Percentiles rank a stretch among this genome's conserved stretches.
Evolutionary conservation across 2,113 vertebrate genomes (phyloP).

Genomic region (Amblyopsis rosae): DNA sequence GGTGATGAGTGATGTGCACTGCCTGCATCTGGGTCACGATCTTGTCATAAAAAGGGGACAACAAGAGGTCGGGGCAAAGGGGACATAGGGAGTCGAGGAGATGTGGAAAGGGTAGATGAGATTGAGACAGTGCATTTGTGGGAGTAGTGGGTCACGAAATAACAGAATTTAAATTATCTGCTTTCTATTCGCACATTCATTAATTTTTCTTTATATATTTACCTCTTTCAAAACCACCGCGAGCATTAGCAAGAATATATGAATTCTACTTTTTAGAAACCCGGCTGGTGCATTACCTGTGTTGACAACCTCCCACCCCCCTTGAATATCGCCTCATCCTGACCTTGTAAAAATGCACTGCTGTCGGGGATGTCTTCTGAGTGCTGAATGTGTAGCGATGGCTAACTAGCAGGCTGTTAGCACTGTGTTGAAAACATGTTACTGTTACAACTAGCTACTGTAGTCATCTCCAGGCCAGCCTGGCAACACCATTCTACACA

Average conservation of each 20-base stretch:
- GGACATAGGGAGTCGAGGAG: not conserved
- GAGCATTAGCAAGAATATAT: too few relatives aligned
- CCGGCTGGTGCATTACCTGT: too few relatives aligned
- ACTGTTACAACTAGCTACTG: constrained; percentile 23
- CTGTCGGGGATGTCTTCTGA: constrained; percentile 51
- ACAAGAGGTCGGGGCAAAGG: constrained; percentile 17
- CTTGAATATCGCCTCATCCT: not conserved
- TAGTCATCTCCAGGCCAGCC: constrained; percentile 7
- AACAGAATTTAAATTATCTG: too few relatives aligned
- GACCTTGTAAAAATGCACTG: constrained; percentile 68
- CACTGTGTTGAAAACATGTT: constrained; percentile 49
- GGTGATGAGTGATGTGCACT: constrained; percentile 57
- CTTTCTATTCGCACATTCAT: too few relatives aligned
- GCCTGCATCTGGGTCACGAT: constrained; percentile 61
- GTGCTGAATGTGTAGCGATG: constrained; percentile 20
- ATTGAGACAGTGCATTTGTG: not conserved
- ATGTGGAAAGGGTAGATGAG: not conserved
- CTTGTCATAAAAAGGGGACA: constrained; percentile 37
- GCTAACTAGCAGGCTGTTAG: constrained; percentile 56
- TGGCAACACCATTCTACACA: constrained; percentile 32
- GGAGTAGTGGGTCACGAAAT: too few relatives aligned
- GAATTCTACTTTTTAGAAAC: too few relatives aligned
- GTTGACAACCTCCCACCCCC: not conserved
- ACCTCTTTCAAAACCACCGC: too few relatives aligned
- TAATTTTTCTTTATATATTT: too few relatives aligned